Conservation (phyloP, 2,113 vertebrate species). For the Lamprologus callipterus region DNA sequence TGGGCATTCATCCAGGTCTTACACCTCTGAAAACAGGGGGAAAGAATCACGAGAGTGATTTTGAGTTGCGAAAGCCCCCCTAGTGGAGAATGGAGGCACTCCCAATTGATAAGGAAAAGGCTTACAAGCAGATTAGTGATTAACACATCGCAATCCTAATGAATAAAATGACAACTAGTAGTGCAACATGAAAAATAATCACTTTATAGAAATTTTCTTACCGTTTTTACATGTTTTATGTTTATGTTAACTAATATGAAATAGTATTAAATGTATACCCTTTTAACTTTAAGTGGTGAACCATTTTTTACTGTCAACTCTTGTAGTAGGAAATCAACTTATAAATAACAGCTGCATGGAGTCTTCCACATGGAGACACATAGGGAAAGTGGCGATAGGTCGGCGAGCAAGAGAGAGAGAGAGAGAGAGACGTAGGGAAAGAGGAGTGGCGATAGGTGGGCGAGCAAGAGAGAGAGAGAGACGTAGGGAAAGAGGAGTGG, state of each 20-base stretch:
- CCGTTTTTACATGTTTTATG: background rate
- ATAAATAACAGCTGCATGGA: background rate
- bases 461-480: no score
- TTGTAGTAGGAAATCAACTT: background rate
- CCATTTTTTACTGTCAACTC: background rate
- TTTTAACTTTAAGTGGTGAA: background rate
- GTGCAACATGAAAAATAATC: background rate
- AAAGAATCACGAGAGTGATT: background rate
- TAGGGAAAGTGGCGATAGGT: background rate
- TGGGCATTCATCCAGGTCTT: background rate
- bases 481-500: no score
- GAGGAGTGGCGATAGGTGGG: rapidly evolving
- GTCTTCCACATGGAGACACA: background rate
- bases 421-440: rapidly evolving
- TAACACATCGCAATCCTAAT: background rate
- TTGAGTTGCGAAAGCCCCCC: background rate
- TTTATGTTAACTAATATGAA: background rate
- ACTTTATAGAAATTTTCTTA: background rate
- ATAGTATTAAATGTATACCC: background rate
- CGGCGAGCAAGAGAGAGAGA: no score
- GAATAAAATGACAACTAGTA: background rate
- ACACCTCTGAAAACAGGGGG: background rate
- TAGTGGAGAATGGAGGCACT: background rate
- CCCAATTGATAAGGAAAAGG: background rate
- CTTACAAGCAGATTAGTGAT: background rate